A percentile compares a stretch with the other conserved stretches of the same genome.
Evolutionary conservation across 2,113 vertebrate species (phyloP).

Genomic region (Salminus brasiliensis): DNA sequence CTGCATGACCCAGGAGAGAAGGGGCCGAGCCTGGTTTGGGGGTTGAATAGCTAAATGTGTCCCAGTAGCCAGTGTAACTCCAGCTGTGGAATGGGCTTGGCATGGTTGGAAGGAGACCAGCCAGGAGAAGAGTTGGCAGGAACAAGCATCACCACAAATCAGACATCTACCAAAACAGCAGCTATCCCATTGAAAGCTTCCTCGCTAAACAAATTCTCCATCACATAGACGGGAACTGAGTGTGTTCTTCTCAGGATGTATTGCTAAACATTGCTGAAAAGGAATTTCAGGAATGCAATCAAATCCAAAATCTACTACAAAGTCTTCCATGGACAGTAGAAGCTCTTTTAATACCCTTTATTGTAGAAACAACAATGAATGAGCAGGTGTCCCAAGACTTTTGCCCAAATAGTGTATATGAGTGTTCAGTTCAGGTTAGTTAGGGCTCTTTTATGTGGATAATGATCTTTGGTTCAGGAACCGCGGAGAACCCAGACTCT

Average conservation of each 20-base stretch:
- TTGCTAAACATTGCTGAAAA: not conserved
- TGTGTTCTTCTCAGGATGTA: not conserved
- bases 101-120: not conserved
- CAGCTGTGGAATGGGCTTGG: not conserved
- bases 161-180: not conserved
- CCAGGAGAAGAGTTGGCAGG: not conserved
- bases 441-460: too few species aligned
- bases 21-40: not conserved
- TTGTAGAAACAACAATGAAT: too few species aligned
- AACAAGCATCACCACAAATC: not conserved
- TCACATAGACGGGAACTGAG: not conserved
- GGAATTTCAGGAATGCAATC: too few species aligned
- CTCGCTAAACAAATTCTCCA: not conserved
- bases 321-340: too few species aligned
- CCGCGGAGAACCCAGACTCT: too few species aligned
- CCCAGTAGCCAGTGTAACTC: not conserved
- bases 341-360: too few species aligned
- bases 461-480: too few species aligned
- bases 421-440: too few species aligned
- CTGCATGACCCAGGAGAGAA: not conserved
- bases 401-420: too few species aligned
- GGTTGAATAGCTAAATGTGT: not conserved
- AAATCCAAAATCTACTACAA: too few species aligned
- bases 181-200: too few species aligned
- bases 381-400: too few species aligned